phyloP scores from a whole-genome alignment of 2,797 vertebrate species.

The Antennarius maculatus region DNA sequence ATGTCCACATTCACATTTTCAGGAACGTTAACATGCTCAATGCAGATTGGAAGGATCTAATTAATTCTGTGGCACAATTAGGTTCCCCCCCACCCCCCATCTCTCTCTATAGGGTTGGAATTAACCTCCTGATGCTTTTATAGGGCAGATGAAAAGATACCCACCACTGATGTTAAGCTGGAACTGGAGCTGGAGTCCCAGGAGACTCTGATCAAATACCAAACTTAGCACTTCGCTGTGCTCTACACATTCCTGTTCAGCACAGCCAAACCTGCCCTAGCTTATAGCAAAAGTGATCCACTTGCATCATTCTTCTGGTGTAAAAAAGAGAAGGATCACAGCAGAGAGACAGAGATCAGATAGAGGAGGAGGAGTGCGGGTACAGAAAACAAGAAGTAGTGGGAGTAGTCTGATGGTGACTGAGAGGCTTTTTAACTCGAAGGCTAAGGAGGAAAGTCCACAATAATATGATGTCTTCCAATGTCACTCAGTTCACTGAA shows the following conservation, averaged over 20 bases:
- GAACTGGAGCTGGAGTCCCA: conserved; percentile 60
- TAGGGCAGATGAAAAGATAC: conserved; percentile 74
- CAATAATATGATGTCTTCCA: conserved; percentile 39
- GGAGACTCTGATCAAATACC: conserved; percentile 71
- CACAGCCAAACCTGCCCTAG: conserved; percentile 43
- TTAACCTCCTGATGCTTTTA: conserved; percentile 73
- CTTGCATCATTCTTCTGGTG: conserved; percentile 32
- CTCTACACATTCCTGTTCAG: conserved; percentile 54
- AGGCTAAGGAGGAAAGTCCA: conserved; percentile 29
- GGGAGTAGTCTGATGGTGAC: conserved; percentile 42
- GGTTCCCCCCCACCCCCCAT: conserved; percentile 4
- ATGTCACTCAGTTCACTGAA: conserved; percentile 62
- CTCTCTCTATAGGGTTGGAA: conserved; percentile 55
- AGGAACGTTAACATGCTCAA: conserved; percentile 45
- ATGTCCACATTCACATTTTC: conserved; percentile 12
- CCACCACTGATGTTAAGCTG: conserved; percentile 73
- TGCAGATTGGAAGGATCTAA: conserved; percentile 40
- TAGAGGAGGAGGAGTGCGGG: conserved; percentile 19
- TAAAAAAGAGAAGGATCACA: conserved; percentile 36
- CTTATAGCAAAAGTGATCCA: conserved; percentile 55
- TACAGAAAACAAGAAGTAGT: conserved; percentile 28
- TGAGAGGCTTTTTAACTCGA: conserved; percentile 52
- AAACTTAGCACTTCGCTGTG: conserved; percentile 58
- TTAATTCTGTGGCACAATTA: conserved; percentile 54
- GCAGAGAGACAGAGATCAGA: conserved; percentile 47